Evolutionary conservation across 1,140 invertebrate species (phyloP), one percentile per base, ranked within the genome.

Genomic region (Bicyclus anynana): DNA sequence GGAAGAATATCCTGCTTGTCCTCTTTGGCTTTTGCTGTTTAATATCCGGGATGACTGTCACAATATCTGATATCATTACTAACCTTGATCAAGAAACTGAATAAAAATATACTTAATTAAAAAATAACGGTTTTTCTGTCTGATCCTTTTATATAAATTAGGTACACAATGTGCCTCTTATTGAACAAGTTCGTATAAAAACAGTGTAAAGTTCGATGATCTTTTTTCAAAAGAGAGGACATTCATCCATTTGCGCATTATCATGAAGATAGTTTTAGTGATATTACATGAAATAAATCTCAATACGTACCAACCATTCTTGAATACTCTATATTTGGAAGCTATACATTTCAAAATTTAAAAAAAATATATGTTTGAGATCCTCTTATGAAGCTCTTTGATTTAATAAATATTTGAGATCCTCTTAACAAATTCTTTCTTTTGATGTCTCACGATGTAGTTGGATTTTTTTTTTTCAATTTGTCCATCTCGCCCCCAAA

Each of bases 1-100:
- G 90, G 64, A 95, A 95, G 69, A 94, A 95, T 62, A 51, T 90
- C 6, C 40, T 92, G 0, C 85, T 95, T 5, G 67, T 91, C 0
- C 17, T 91, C 0, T 91, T 94, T 37, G 89, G 94, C 5, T 38
- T 93, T 0, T 80, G 92, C 35, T 91, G 92, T n/a, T 72, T 95
- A 9, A 55, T 94, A 16, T 92, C 91, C 1, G 94, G 94, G 2
- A 81, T 78, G 18, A 62, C 68, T 1, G 75, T 88, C 5, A 79
- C 86, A 21, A 72, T 84, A 35, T 33, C 66, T 2, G 82, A 87
- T 58, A 84, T 87, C 17, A 69, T 84, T 26, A 42, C 63, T 21
- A 76, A 63, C 9, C 20, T 54, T 26, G 14, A 50, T 26, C 16
- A 50, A 35, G 18, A 29, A 58, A 58, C 18, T 38, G 27, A 52